Conservation (phyloP, 2,888 invertebrate genomes). For the Galerucella calmariensis region DNA sequence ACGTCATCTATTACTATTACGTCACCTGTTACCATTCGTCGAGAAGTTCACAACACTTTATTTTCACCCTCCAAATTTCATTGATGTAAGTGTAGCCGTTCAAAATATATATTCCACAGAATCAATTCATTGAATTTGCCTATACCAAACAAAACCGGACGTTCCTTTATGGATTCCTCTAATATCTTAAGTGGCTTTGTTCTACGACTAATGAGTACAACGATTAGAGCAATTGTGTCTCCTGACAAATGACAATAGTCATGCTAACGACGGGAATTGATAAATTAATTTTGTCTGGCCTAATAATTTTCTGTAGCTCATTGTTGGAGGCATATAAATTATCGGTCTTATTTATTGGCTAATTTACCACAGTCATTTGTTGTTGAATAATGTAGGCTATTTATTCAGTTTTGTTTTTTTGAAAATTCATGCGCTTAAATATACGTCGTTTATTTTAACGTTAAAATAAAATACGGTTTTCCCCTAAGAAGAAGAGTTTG, state of each 20-base stretch:
- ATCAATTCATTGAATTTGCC: conserved; percentile 15
- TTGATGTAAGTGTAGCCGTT: too few relatives aligned
- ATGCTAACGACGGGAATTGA: conserved; percentile 26
- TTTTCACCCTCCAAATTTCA: too few relatives aligned
- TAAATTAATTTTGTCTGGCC: conserved; percentile 35
- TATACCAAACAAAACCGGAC: conserved; percentile 22
- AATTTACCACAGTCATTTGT: conserved; percentile 12
- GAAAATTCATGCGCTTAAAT: neutral
- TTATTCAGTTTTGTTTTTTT: conserved; percentile 16
- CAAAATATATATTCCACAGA: too few relatives aligned
- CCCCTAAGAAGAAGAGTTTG: too few relatives aligned
- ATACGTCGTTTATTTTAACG: neutral
- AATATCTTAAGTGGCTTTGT: conserved; percentile 36
- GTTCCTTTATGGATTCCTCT: conserved; percentile 23
- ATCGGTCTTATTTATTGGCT: conserved; percentile 24
- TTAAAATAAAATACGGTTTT: too few relatives aligned
- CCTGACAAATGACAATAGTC: conserved; percentile 30
- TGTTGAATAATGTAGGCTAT: conserved; percentile 5
- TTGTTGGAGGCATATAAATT: conserved; percentile 27
- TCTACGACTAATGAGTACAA: conserved; percentile 33
- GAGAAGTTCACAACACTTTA: too few relatives aligned
- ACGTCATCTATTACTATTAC: too few relatives aligned
- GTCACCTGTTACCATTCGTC: too few relatives aligned
- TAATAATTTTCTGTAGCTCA: conserved; percentile 22
- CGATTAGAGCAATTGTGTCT: conserved; percentile 36